Evolutionary conservation across 2,888 invertebrate genomes (phyloP), one percentile per base, ranked within the genome.

Genomic region (Diabrotica balteata): DNA sequence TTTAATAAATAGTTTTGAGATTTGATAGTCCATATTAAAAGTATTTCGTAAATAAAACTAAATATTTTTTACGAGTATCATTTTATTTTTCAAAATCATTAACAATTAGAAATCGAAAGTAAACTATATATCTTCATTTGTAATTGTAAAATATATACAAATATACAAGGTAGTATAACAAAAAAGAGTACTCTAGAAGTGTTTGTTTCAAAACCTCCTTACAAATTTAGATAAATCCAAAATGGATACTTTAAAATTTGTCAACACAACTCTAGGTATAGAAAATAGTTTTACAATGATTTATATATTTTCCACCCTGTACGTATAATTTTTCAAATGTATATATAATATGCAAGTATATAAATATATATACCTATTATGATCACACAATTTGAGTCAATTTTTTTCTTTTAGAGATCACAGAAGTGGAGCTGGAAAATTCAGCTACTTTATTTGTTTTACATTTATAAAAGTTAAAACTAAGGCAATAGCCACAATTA

Each of bases 381-480:
- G 79, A 81, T 81, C 80, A 81, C 81, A 81, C 80, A 76, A 76
- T 73, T 80, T 80, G 81, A 81, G 80, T 81, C 78, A 78, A 57
- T 67, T 63, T 67, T 66, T 70, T 70, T 73, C 75, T 78, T 79
- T 79, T 72, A 81, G 84, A 84, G 84, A 84, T 84, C 84, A 84
- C 84, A 84, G 84, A 82, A 83, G 82, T 77, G 82, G 82, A 83
- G 82, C 82, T 82, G 83, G 82, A 83, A 81, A 73, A 66, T 63
- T 77, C 76, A 76, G 75, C 74, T 73, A 74, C 67, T 68, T 70
- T 70, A 66, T 71, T 32, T 70, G 68, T 67, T 69, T 69, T 69
- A 69, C 70, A 71, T 74, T 70, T 76, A 59, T 69, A 72, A 74
- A 77, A 76, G 77, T 75, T 74, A 69, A 63, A 63, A 68, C 55